phyloP scores from a whole-genome alignment of 2,888 invertebrate genomes.

The Plutella xylostella region DNA sequence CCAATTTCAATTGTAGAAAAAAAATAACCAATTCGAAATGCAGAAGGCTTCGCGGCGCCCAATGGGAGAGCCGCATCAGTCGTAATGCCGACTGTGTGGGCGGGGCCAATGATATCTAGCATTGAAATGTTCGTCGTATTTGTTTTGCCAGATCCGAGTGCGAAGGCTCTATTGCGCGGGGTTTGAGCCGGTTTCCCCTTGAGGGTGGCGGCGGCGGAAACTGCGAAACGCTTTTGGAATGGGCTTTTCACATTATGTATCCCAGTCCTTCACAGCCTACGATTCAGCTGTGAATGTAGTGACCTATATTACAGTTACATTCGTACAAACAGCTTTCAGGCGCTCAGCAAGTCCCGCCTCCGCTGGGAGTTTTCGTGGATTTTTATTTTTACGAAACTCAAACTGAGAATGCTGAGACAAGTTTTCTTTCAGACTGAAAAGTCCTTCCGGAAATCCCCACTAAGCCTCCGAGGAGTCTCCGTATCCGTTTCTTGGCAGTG shows the following conservation, averaged over 20 bases:
- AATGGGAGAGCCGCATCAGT: slow-evolving; percentile 59
- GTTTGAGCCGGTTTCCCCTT: slow-evolving; percentile 65
- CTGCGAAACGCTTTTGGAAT: slow-evolving; percentile 55
- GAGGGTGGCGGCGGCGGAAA: slow-evolving; percentile 57
- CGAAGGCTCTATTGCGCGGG: slow-evolving; percentile 65
- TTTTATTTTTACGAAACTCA: not conserved
- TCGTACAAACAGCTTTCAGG: too few species aligned
- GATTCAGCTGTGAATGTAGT: slow-evolving; percentile 8
- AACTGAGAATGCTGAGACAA: not conserved
- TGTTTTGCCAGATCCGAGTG: slow-evolving; percentile 53
- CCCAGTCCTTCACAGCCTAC: slow-evolving; percentile 38
- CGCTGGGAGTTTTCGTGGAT: too few species aligned
- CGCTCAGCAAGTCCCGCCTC: too few species aligned
- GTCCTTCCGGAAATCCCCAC: not conserved
- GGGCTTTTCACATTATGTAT: slow-evolving; percentile 59
- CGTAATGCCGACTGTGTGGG: slow-evolving; percentile 70
- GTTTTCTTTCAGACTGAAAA: too few species aligned
- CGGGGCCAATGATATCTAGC: slow-evolving; percentile 70
- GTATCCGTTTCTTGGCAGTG: slow-evolving; percentile 11
- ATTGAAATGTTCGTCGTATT: slow-evolving; percentile 69
- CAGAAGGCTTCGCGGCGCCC: slow-evolving; percentile 65
- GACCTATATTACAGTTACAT: too few species aligned
- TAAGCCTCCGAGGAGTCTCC: not conserved
- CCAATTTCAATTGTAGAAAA: slow-evolving; percentile 68
- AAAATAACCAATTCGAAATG: slow-evolving; percentile 68